Conservation (phyloP, 2,113 vertebrate species). For the Colaptes auratus region DNA sequence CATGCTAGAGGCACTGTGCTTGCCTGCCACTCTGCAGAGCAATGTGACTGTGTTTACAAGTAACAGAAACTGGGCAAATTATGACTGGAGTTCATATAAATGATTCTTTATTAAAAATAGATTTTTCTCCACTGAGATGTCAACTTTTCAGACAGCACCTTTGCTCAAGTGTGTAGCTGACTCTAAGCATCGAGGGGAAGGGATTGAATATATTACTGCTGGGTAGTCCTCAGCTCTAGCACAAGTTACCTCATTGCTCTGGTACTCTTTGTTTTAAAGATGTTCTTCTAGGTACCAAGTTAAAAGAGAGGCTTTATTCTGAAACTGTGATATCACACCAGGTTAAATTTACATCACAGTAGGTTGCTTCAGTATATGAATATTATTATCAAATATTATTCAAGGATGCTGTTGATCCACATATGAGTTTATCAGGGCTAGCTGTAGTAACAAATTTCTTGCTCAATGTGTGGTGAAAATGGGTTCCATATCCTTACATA, state of each 20-base stretch:
- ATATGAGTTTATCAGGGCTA: neutral
- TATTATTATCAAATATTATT: neutral
- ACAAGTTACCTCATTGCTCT: neutral
- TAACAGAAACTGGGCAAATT: neutral
- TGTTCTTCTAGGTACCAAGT: neutral
- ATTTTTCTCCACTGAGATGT: neutral
- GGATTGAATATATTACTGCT: rapidly evolving
- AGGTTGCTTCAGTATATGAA: neutral
- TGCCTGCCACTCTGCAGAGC: rapidly evolving
- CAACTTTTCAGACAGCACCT: neutral
- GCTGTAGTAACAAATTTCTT: neutral
- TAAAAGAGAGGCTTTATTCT: neutral
- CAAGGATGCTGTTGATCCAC: neutral
- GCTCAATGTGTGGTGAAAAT: neutral
- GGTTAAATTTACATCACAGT: neutral
- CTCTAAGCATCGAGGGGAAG: neutral
- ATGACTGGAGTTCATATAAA: neutral
- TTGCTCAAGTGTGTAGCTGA: rapidly evolving
- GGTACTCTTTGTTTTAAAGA: neutral
- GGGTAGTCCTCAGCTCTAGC: neutral
- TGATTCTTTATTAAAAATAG: neutral
- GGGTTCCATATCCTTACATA: neutral
- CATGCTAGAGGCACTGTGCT: rapidly evolving
- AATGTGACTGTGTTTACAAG: rapidly evolving
- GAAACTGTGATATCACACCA: neutral